phyloP scores from a whole-genome alignment of 2,797 vertebrate species.

The Apodemus agrarius region DNA sequence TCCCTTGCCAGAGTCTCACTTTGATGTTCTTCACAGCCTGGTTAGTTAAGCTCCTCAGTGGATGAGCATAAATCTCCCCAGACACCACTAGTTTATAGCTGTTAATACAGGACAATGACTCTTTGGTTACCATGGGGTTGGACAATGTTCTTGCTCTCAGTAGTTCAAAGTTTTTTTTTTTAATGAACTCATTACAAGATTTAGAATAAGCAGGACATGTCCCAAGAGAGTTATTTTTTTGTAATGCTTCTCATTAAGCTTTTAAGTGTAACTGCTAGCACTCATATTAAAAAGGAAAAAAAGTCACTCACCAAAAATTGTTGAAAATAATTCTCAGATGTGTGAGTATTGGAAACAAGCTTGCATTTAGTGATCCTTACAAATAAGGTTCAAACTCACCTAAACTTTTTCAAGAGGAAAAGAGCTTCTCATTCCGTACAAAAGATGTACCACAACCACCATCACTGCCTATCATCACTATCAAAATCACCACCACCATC shows the following conservation, averaged over 20 bases:
- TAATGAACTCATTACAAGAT: not conserved
- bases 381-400: slow-evolving; percentile 21
- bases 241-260: not conserved
- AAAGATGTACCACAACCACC: not conserved
- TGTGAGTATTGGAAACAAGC: slow-evolving; percentile 17
- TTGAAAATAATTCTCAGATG: slow-evolving; percentile 45
- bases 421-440: not conserved
- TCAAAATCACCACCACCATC: not conserved
- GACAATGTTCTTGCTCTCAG: not conserved
- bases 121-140: not conserved
- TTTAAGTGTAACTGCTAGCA: slow-evolving; percentile 20
- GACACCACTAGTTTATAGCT: slow-evolving; percentile 6
- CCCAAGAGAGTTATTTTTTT: slow-evolving; percentile 1
- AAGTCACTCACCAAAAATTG: slow-evolving; percentile 3
- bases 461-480: not conserved
- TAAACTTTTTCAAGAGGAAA: slow-evolving; percentile 5
- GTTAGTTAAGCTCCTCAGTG: not conserved
- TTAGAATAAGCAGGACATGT: slow-evolving; percentile 6
- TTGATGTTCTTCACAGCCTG: not conserved
- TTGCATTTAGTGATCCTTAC: slow-evolving; percentile 30
- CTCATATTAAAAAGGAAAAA: slow-evolving; percentile 42
- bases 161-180: slow-evolving; percentile 20
- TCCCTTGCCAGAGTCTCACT: not conserved
- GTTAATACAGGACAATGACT: slow-evolving; percentile 23
- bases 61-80: not conserved